phyloP scores from a whole-genome alignment of 2,113 vertebrate genomes.

The Oryzias woworae region DNA sequence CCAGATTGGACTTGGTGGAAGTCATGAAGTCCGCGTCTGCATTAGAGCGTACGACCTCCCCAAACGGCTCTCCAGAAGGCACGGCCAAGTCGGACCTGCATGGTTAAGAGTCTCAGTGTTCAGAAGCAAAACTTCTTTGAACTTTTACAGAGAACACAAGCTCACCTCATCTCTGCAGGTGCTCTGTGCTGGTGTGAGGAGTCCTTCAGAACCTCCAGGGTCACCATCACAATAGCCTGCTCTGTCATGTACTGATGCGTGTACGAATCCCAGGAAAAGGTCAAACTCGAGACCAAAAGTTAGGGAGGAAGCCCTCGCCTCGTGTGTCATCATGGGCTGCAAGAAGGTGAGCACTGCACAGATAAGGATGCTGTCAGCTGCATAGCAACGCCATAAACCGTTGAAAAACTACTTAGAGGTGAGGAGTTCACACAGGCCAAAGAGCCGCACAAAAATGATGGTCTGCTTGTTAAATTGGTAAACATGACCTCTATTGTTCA shows the following conservation, averaged over 20 bases:
- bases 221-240: slow-evolving; percentile 79
- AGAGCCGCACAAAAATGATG: neutral
- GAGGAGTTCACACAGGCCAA: neutral
- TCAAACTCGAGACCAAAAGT: slow-evolving; percentile 83
- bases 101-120: neutral
- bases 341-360: slow-evolving; percentile 6
- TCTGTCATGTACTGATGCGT: slow-evolving; percentile 87
- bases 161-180: slow-evolving; percentile 53
- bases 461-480: neutral
- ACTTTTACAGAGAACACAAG: neutral
- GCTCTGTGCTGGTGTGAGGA: slow-evolving; percentile 13
- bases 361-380: neutral
- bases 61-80: slow-evolving; percentile 81
- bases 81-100: slow-evolving; percentile 72
- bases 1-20: slow-evolving; percentile 74
- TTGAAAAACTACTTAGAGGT: too few species aligned
- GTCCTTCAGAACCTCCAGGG: slow-evolving; percentile 69
- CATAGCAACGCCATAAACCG: neutral
- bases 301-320: slow-evolving; percentile 80
- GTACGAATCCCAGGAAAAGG: slow-evolving; percentile 79
- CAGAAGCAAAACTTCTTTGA: neutral
- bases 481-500: neutral
- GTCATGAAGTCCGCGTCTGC: slow-evolving; percentile 83
- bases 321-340: slow-evolving; percentile 27
- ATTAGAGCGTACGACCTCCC: slow-evolving; percentile 82